These are phyloP conservation scores for Archegozetes longisetosus DNA, from an alignment of 1,140 invertebrate species.

Conservation along the genomic window DNA sequence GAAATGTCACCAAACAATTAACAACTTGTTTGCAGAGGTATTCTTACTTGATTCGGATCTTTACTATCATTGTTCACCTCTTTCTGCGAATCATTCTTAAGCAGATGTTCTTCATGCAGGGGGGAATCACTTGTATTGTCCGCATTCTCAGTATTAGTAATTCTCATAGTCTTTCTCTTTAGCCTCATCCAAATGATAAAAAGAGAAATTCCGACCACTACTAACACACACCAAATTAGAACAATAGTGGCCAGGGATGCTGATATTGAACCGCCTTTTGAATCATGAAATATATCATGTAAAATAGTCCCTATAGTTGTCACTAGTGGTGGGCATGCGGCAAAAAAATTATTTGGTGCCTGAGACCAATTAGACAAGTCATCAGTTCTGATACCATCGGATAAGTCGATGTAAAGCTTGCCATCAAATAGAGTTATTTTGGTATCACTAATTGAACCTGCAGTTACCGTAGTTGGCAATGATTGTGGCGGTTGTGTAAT, in stretches of 20 bases:
- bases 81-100: not conserved
- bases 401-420: not conserved
- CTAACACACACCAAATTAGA: not conserved
- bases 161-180: not conserved
- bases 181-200: not conserved
- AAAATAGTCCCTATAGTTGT: not conserved
- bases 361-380: not conserved
- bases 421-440: not conserved
- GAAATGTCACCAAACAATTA: no score
- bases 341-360: not conserved
- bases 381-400: not conserved
- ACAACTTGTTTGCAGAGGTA: not conserved
- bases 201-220: not conserved
- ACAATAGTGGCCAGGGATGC: not conserved
- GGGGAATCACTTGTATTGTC: not conserved
- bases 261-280: not conserved
- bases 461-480: not conserved
- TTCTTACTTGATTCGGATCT: not conserved
- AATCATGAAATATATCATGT: not conserved
- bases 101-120: not conserved
- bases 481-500: not conserved
- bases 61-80: not conserved
- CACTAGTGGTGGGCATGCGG: not conserved
- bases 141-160: not conserved
- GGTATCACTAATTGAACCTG: not conserved